These are phyloP conservation scores for Oscheius sp. DNA, from an alignment of 2,888 invertebrate species.

Conservation along the genomic window DNA sequence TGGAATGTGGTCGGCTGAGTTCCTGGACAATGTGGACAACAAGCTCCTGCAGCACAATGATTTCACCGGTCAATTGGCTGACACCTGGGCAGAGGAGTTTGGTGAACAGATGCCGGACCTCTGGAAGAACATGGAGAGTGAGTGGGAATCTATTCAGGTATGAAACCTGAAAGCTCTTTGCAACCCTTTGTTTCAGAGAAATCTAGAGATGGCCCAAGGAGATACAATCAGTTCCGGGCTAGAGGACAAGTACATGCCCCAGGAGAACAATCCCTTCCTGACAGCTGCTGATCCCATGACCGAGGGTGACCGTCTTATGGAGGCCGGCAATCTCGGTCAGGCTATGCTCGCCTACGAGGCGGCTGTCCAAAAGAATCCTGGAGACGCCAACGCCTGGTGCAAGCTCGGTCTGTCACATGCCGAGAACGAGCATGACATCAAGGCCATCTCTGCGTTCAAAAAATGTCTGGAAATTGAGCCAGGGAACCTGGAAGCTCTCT, in stretches of 20 bases:
- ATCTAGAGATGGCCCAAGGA: constrained; percentile 36
- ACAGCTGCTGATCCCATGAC: constrained; percentile 44
- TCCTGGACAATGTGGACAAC: constrained; percentile 60
- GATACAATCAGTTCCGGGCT: constrained; percentile 20
- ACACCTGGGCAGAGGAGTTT: constrained; percentile 40
- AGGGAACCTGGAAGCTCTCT: constrained; percentile 79
- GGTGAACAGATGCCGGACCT: constrained; percentile 37
- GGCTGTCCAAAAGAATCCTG: constrained; percentile 79
- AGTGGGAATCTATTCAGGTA: constrained; percentile 44
- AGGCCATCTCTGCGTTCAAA: constrained; percentile 90
- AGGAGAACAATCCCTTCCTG: constrained; percentile 53
- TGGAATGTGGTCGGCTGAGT: constrained; percentile 67
- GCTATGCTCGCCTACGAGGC: constrained; percentile 96
- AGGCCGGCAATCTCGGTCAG: constrained; percentile 90
- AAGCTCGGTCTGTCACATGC: constrained; percentile 87
- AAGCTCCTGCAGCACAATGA: constrained; percentile 25
- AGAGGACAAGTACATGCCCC: constrained; percentile 30
- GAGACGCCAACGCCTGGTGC: constrained; percentile 80
- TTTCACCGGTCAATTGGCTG: constrained; percentile 25
- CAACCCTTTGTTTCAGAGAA: constrained; percentile 16
- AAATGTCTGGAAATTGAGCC: constrained; percentile 76
- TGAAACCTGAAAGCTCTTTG: background rate
- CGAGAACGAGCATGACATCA: constrained; percentile 95
- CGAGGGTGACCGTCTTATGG: constrained; percentile 75
- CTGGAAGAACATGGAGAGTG: constrained; percentile 43